phyloP scores from a whole-genome alignment of 2,113 vertebrate genomes.

The Apteryx mantelli region DNA sequence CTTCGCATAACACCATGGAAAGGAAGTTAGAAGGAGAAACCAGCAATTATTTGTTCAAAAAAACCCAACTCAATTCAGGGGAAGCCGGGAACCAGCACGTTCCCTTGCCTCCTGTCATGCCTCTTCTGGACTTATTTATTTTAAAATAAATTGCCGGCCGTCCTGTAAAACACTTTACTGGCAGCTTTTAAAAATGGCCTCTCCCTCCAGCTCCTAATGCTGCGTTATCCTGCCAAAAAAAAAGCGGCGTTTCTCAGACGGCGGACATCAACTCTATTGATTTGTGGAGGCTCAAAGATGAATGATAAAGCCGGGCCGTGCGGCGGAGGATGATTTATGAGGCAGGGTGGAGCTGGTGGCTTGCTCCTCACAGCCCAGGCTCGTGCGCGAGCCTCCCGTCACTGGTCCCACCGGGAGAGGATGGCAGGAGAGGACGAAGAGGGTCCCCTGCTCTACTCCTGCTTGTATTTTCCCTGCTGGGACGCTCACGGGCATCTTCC shows the following conservation, averaged over 20 bases:
- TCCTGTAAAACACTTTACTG: slow-evolving; percentile 51
- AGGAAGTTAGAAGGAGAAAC: background rate
- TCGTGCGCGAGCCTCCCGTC: rapidly evolving
- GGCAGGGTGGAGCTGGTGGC: background rate
- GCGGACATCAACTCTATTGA: background rate
- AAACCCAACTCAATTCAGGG: slow-evolving; percentile 16
- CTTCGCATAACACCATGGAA: background rate
- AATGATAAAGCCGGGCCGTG: background rate
- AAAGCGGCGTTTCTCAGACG: background rate
- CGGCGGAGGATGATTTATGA: background rate
- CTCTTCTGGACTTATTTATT: background rate
- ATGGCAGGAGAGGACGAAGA: background rate
- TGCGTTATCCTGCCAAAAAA: background rate
- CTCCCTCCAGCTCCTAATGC: slow-evolving; percentile 5
- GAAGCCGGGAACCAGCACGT: background rate
- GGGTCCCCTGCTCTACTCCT: too few species aligned
- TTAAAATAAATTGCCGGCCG: background rate
- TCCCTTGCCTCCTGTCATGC: slow-evolving; percentile 19
- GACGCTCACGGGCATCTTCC: background rate
- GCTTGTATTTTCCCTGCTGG: too few species aligned
- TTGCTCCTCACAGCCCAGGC: rapidly evolving
- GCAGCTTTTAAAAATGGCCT: slow-evolving; percentile 48
- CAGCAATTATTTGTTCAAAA: background rate
- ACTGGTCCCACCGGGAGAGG: background rate
- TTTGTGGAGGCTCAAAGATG: slow-evolving; percentile 16